Base-by-base conservation (phyloP, 2,797 vertebrate species). In the Acipenser ruthenus region DNA sequence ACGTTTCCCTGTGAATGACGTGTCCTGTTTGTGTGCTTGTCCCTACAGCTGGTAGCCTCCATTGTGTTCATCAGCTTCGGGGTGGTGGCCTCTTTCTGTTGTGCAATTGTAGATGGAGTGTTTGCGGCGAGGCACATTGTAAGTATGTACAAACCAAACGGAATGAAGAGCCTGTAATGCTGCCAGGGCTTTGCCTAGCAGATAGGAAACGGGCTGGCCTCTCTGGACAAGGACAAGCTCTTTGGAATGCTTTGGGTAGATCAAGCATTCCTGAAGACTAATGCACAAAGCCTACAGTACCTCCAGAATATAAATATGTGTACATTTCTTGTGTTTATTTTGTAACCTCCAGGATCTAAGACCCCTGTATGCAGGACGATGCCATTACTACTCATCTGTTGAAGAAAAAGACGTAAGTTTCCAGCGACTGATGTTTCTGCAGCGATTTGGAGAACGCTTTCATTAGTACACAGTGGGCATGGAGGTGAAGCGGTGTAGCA, bases 61-160 rank as follows among this genome's bases (percentile, higher is more conserved):
- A 98, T 99, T 1, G 95, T 99, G 79, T 99, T 99, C 84, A 99
- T 99, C 90, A 98, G 95, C 81, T 99, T 99, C 49, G 97, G 97
- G 0, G 97, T 97, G 82, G 94, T 98, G 69, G 95, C 97, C 0
- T 94, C 97, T 0, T 99, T 99, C 83, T 99, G 96, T 83, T 99
- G 96, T 73, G 96, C 97, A 69, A 97, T 99, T 64, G 97, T 99
- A 2, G 96, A 99, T 0, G 96, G 97, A 5, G 93, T 99, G 72
- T 99, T 99, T 86, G 96, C 95, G 71, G 93, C 97, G 62, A 93
- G 95, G 80, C 96, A 98, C 83, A 97, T 98, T 69, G 97, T 99
- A 85, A 98, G 96, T 95, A 87, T 68, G 68, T 37, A 37, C 23
- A 37, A 37, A 37, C 4, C 15, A 18, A 18, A 18, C 15, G 2